phyloP scores from a whole-genome alignment of 2,888 invertebrate genomes.

The Lampropteryx suffumata region DNA sequence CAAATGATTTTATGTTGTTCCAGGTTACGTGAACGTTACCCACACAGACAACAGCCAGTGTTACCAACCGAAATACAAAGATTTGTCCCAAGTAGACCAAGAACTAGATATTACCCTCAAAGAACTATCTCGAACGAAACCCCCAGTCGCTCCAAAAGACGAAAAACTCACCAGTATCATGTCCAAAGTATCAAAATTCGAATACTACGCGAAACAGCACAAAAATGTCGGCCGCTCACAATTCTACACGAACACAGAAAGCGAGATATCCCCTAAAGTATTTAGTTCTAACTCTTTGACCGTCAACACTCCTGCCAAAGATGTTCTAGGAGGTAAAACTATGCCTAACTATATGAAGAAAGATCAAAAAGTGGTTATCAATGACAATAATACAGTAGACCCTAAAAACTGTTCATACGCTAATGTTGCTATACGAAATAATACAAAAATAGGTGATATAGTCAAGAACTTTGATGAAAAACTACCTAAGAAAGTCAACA shows the following conservation, averaged over 20 bases:
- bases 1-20: conserved; percentile 27
- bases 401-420: conserved; percentile 67
- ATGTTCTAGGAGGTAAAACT: conserved; percentile 87
- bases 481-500: conserved; percentile 69
- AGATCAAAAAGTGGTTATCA: conserved; percentile 28
- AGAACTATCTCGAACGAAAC: conserved; percentile 83
- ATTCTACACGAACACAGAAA: conserved; percentile 69
- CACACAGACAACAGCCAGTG: conserved; percentile 52
- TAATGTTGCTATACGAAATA: conserved; percentile 69
- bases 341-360: conserved; percentile 82
- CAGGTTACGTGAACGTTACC: conserved; percentile 63
- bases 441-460: conserved; percentile 74
- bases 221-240: conserved; percentile 76
- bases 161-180: conserved; percentile 83
- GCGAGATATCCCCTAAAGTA: conserved; percentile 88
- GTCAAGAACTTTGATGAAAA: conserved; percentile 79
- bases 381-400: conserved; percentile 66
- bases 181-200: conserved; percentile 91
- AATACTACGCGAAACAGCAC: conserved; percentile 87
- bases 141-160: conserved; percentile 84
- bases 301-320: conserved; percentile 91
- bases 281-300: conserved; percentile 90
- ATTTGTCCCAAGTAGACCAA: conserved; percentile 67
- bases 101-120: conserved; percentile 74
- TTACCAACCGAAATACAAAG: conserved; percentile 71